These are phyloP conservation scores for Lucinisca nassula DNA, from an alignment of 2,888 invertebrate species.

Conservation along the genomic window DNA sequence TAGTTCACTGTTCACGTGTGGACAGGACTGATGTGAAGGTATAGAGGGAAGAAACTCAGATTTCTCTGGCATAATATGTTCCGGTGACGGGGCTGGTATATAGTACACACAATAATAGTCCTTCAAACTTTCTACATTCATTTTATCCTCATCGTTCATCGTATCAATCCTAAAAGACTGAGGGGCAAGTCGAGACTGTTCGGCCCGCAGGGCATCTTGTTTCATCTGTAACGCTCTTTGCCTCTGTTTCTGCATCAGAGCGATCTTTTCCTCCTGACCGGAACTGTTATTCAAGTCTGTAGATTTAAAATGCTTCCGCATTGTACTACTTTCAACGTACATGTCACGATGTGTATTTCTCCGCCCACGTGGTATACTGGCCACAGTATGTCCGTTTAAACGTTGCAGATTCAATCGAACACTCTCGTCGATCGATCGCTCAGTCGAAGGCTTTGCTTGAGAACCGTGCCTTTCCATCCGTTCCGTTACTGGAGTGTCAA, in stretches of 20 bases:
- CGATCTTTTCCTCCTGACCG: slow-evolving; percentile 56
- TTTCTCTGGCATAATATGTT: slow-evolving; percentile 43
- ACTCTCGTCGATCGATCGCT: slow-evolving; percentile 74
- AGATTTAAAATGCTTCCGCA: slow-evolving; percentile 36
- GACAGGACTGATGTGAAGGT: slow-evolving; percentile 17
- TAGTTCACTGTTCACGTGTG: slow-evolving; percentile 29
- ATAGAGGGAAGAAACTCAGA: slow-evolving; percentile 33
- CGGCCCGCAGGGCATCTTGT: slow-evolving; percentile 59
- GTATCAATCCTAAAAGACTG: slow-evolving; percentile 68
- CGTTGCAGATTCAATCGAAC: slow-evolving; percentile 76
- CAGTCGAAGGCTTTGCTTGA: slow-evolving; percentile 24
- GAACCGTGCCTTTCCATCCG: slow-evolving; percentile 12
- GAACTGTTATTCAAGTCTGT: slow-evolving; percentile 61
- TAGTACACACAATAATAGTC: slow-evolving; percentile 80
- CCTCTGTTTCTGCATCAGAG: slow-evolving; percentile 63
- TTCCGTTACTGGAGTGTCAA: slow-evolving; percentile 64
- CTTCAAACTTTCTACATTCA: slow-evolving; percentile 72
- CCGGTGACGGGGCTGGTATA: slow-evolving; percentile 67
- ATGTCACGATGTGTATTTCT: slow-evolving; percentile 66
- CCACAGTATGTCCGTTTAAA: slow-evolving; percentile 70
- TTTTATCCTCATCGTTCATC: slow-evolving; percentile 68
- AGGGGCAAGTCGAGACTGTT: slow-evolving; percentile 66
- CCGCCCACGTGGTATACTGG: slow-evolving; percentile 78
- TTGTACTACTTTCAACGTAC: slow-evolving; percentile 70
- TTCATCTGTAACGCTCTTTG: slow-evolving; percentile 58